Evolutionary conservation across 1,140 invertebrate genomes (phyloP), one percentile per base, ranked within the genome.

Genomic region (Pseudomyrmex flavicornis): DNA sequence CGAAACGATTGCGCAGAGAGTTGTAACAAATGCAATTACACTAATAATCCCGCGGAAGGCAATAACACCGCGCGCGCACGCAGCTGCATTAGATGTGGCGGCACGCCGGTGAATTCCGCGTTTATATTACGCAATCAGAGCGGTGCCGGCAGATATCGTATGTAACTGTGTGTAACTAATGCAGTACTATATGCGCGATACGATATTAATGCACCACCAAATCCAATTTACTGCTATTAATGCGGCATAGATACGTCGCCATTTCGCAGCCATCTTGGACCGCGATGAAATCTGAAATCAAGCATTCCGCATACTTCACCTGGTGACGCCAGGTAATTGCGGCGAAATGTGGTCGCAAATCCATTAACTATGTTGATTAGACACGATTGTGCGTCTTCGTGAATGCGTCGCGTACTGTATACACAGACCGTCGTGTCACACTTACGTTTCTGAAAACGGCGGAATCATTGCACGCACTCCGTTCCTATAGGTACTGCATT

Each of bases 141-240:
- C 66, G 58, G 79, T 26, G 85, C 79, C 85, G 86, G 83, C 86
- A 87, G 86, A 87, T 87, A 87, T 83, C 77, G 80, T 74, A 87
- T 70, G 86, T 88, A 88, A 88, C 86, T 88, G 83, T 72, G 83
- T 85, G 87, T 88, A 85, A 88, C 86, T 88, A 88, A 88, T 88
- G 87, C 87, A 63, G 75, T 69, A 77, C 66, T 83, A 79, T 85
- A 88, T 69, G 83, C 62, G 72, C 48, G 56, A 75, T 69, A 72
- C 74, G 84, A 88, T 85, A 88, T 88, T 88, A 88, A 88, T 88
- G 87, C 76, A 88, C 77, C 86, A 65, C 62, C 72, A 73, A 86
- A 70, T 88, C 87, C 86, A 85, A 75, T 85, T 82, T 84, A 63
- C 56, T 68, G 54, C 87, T 84, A 88, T 88, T 88, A 88, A 88